Evolutionary conservation across 1,140 invertebrate species (phyloP).

Genomic region (Papilio polyxenes): DNA sequence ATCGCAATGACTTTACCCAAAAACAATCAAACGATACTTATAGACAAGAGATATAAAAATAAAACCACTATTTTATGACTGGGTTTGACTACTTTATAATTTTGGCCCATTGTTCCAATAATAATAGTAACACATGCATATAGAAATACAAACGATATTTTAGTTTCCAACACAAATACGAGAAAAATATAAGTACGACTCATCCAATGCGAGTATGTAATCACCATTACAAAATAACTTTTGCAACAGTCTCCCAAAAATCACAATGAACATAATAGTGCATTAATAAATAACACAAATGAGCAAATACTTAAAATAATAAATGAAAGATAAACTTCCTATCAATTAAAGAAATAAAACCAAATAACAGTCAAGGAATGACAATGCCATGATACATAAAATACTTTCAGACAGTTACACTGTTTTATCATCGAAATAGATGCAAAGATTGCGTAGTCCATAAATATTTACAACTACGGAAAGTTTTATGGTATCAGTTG

Average conservation of each 20-base stretch:
- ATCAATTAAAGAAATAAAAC: slow-evolving; percentile 49
- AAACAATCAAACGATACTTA: slow-evolving; percentile 52
- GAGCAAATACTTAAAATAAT: slow-evolving; percentile 64
- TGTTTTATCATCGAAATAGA: slow-evolving; percentile 8
- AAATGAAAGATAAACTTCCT: slow-evolving; percentile 46
- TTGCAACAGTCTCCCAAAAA: slow-evolving; percentile 43
- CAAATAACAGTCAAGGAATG: slow-evolving; percentile 58
- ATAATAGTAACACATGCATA: slow-evolving; percentile 58
- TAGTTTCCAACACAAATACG: slow-evolving; percentile 48
- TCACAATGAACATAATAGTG: slow-evolving; percentile 47
- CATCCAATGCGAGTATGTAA: slow-evolving; percentile 39
- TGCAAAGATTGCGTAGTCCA: slow-evolving; percentile 30
- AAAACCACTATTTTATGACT: slow-evolving; percentile 62
- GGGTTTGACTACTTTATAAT: slow-evolving; percentile 73
- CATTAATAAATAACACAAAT: slow-evolving; percentile 71
- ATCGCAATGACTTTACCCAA: slow-evolving; percentile 48
- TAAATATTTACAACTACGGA: slow-evolving; percentile 50
- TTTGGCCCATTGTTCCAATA: slow-evolving; percentile 75
- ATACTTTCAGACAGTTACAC: slow-evolving; percentile 35
- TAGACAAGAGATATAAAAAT: slow-evolving; percentile 43
- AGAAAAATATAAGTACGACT: slow-evolving; percentile 55
- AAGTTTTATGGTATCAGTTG: background rate
- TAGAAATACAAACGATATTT: slow-evolving; percentile 41
- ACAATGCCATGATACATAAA: slow-evolving; percentile 47
- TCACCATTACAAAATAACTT: slow-evolving; percentile 45